Conservation (phyloP, 1,140 invertebrate genomes). For the Asobara japonica region DNA sequence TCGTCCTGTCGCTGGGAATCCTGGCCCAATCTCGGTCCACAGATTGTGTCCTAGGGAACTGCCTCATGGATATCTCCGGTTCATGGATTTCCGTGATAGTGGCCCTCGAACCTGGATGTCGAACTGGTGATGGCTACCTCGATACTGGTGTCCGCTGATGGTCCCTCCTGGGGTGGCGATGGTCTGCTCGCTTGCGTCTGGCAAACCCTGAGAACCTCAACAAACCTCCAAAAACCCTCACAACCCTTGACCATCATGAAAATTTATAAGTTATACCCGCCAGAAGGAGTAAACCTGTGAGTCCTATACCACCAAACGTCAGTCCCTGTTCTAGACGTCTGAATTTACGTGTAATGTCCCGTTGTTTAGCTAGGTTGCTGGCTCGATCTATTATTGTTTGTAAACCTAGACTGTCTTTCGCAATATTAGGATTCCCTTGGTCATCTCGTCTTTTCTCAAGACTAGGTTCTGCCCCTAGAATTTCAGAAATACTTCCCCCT, state of each 20-base stretch:
- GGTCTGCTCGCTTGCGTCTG: no score
- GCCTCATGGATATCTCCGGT: background rate
- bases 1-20: background rate
- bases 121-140: no score
- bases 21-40: background rate
- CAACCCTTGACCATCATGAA: no score
- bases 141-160: no score
- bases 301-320: background rate
- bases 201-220: no score
- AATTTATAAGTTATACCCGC: background rate
- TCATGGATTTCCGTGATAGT: background rate
- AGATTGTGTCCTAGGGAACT: no score
- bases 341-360: background rate
- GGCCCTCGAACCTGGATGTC: no score
- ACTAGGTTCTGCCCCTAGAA: background rate
- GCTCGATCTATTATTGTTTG: background rate
- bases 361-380: background rate
- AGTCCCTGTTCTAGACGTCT: background rate
- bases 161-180: no score
- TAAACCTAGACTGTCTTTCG: background rate
- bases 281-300: background rate
- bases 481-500: no score
- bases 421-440: background rate
- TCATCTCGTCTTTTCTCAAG: background rate
- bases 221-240: no score